Conservation (phyloP, 2,113 vertebrate genomes). For the Ophiodon elongatus region DNA sequence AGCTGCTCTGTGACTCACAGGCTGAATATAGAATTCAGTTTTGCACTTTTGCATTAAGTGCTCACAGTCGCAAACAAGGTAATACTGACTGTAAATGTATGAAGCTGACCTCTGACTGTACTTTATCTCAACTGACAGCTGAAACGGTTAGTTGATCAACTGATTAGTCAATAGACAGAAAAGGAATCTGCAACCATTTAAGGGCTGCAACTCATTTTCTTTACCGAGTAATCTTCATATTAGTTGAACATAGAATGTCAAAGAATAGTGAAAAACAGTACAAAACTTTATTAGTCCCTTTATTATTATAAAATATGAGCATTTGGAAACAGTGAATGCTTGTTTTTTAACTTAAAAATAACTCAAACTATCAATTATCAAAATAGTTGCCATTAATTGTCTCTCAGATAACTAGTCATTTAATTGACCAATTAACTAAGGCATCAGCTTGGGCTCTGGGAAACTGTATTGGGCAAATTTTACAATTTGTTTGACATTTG, state of each 20-base stretch:
- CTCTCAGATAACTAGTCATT: background rate
- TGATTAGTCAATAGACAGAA: background rate
- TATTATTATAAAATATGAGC: background rate
- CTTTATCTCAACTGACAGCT: background rate
- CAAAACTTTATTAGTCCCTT: too few species aligned
- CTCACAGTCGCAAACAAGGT: background rate
- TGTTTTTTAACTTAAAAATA: background rate
- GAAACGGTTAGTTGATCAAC: background rate
- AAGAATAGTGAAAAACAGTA: background rate
- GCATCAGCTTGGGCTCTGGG: background rate
- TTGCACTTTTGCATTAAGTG: slow-evolving; percentile 12
- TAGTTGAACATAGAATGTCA: background rate
- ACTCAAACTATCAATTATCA: background rate
- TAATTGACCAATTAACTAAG: background rate
- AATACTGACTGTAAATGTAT: background rate
- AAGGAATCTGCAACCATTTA: background rate
- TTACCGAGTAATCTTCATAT: background rate
- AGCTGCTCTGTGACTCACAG: slow-evolving; percentile 42
- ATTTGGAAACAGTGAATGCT: background rate
- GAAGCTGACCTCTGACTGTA: background rate
- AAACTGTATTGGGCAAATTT: background rate
- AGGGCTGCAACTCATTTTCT: background rate
- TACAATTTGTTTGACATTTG: background rate
- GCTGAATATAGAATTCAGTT: slow-evolving; percentile 19
- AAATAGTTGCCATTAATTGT: background rate